Percentiles rank a stretch among this genome's conserved stretches.
Conservation (phyloP, 2,888 invertebrate genomes). For the Plagiodera versicolora region DNA sequence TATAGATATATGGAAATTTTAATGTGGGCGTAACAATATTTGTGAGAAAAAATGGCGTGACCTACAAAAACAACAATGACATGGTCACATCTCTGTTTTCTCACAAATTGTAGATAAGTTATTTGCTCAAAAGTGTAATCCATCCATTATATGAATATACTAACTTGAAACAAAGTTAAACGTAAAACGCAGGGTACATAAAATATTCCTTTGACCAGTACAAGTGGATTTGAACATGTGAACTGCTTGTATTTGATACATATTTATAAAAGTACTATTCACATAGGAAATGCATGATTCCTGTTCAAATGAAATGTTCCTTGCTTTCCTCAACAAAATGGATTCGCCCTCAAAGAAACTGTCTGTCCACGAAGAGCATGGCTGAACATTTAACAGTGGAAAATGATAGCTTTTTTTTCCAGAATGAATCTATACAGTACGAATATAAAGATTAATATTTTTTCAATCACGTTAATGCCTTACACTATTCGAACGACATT, state of each 20-base stretch:
- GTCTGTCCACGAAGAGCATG: too few species aligned
- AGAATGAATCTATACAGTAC: too few species aligned
- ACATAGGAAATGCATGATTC: slow-evolving; percentile 14
- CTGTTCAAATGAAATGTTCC: too few species aligned
- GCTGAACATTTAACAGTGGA: too few species aligned
- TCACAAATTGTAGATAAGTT: slow-evolving; percentile 39
- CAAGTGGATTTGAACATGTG: slow-evolving; percentile 41
- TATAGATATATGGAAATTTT: slow-evolving; percentile 23
- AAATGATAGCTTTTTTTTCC: too few species aligned
- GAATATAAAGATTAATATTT: too few species aligned
- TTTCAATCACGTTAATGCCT: slow-evolving; percentile 2
- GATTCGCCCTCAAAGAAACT: too few species aligned
- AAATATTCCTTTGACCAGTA: slow-evolving; percentile 45
- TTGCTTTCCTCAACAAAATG: too few species aligned
- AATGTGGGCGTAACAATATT: slow-evolving; percentile 28
- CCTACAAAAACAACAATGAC: background rate
- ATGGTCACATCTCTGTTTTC: slow-evolving; percentile 26
- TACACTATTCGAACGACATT: background rate
- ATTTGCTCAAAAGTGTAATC: slow-evolving; percentile 55
- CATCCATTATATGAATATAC: slow-evolving; percentile 50
- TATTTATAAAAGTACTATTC: slow-evolving; percentile 26
- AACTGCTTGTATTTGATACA: slow-evolving; percentile 26
- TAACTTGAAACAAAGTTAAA: slow-evolving; percentile 39
- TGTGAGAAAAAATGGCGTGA: slow-evolving; percentile 22
- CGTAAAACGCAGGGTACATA: slow-evolving; percentile 52